These are phyloP conservation scores for Erpobdella octoculata DNA, from an alignment of 2,888 invertebrate species.

Conservation along the genomic window DNA sequence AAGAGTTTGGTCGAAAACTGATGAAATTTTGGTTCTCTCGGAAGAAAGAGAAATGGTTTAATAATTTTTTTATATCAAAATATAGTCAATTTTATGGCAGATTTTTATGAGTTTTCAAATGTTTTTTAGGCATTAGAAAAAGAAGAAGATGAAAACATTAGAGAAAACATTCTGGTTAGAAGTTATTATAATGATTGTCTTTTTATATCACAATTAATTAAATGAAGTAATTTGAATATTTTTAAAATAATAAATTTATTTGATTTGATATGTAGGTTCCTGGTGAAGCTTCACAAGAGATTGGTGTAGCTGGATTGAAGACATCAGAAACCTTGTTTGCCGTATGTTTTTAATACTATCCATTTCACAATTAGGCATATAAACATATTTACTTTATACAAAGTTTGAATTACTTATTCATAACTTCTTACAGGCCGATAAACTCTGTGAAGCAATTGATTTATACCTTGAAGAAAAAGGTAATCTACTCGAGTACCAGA, in stretches of 20 bases:
- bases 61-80: neutral
- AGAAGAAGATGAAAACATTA: conserved; percentile 44
- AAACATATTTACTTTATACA: too few relatives aligned
- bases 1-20: conserved; percentile 74
- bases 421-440: conserved; percentile 74
- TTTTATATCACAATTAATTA: neutral
- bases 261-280: conserved; percentile 52
- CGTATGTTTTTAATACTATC: too few relatives aligned
- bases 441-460: conserved; percentile 77
- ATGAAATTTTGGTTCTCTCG: conserved; percentile 81
- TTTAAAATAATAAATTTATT: too few relatives aligned
- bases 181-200: too few relatives aligned
- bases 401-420: too few relatives aligned
- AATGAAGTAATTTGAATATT: too few relatives aligned
- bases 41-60: conserved; percentile 70
- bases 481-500: conserved; percentile 47
- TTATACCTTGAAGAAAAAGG: conserved; percentile 55
- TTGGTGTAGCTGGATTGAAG: conserved; percentile 76
- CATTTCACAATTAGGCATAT: too few relatives aligned
- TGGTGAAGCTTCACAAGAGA: conserved; percentile 63
- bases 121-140: conserved; percentile 63
- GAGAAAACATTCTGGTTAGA: conserved; percentile 19
- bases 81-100: conserved; percentile 6
- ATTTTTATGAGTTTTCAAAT: neutral
- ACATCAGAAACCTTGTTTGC: conserved; percentile 78